phyloP scores from a whole-genome alignment of 2,113 vertebrate genomes.

The Aythya baeri region DNA sequence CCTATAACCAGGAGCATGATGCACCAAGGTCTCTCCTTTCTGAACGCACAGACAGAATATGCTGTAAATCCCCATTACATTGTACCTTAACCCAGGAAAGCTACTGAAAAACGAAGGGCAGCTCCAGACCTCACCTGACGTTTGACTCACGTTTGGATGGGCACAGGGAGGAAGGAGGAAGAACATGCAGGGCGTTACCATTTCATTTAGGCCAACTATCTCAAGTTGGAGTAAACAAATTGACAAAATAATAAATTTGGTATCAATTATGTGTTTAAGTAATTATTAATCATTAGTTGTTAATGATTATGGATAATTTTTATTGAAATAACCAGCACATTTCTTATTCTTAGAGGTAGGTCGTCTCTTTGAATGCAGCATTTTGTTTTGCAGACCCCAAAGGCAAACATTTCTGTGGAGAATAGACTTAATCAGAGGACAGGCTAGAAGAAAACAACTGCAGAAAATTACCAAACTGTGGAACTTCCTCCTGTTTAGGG shows the following conservation, averaged over 20 bases:
- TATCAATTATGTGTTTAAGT: neutral
- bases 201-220: neutral
- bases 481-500: neutral
- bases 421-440: neutral
- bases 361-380: neutral
- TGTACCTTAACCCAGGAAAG: neutral
- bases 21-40: neutral
- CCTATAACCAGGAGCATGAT: neutral
- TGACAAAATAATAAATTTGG: neutral
- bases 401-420: neutral
- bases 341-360: neutral
- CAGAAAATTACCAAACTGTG: neutral
- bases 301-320: neutral
- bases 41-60: neutral
- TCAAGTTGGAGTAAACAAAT: neutral
- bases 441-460: neutral
- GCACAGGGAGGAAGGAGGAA: neutral
- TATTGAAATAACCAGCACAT: neutral
- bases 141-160: neutral
- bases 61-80: neutral
- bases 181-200: fast-evolving
- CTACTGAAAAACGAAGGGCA: neutral
- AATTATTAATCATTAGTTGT: neutral
- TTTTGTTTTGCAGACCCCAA: neutral
- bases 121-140: neutral